Evolutionary conservation across 2,888 invertebrate species (phyloP), one percentile per base, ranked within the genome.

Genomic region (Bombylius discolor): DNA sequence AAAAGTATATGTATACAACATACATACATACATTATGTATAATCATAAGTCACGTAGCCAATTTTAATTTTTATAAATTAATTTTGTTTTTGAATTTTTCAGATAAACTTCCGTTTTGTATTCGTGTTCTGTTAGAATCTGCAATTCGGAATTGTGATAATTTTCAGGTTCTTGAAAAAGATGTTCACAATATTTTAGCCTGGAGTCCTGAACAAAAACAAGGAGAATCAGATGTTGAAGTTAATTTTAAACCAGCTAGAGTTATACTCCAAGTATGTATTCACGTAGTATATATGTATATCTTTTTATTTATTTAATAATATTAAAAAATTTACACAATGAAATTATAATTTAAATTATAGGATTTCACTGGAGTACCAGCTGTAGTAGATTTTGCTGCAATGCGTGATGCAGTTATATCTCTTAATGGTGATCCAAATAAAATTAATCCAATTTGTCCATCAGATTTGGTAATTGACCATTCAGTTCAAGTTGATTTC

Each of bases 351-450:
- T 39, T 23, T 23, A 5, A 33, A 45, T 58, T 65, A 5, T 70
- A 92, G 89, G 92, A 93, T 70, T 83, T 92, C 62, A 99, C 97
- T 13, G 98, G 98, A 5, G 97, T 99, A 0, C 98, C 98, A 2
- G 97, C 96, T 0, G 94, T 99, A 33, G 98, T 99, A 1, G 98
- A 99, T 75, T 94, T 99, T 76, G 98, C 98, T 13, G 95, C 96
- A 1, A 98, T 99, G 98, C 79, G 98, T 58, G 96, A 97, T 74
- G 95, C 96, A 0, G 92, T 99, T 0, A 82, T 87, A 63, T 76
- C 79, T 32, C 76, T 98, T 5, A 89, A 89, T 0, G 96, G 95
- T 0, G 81, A 97, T 76, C 89, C 96, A 0, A 81, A 92, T 64
- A 88, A 86, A 71, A 97, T 99, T 66, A 98, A 99, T 77, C 98